Conservation (phyloP, 1,140 invertebrate genomes). For the Aphis craccivora region DNA sequence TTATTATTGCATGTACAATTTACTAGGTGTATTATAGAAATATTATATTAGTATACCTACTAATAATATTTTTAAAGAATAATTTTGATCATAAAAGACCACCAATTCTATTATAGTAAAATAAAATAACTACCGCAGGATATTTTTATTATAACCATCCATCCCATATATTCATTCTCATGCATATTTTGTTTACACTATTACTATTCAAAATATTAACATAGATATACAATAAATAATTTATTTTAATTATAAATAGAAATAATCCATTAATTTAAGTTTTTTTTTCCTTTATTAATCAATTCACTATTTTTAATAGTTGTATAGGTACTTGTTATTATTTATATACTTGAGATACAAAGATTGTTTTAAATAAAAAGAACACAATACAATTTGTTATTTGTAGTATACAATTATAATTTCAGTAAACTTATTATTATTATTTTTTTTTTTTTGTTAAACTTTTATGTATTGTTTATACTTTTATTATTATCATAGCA, state of each 20-base stretch:
- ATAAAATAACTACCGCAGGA: background rate
- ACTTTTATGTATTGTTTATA: constrained; percentile 4
- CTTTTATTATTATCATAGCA: background rate
- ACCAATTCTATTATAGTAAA: background rate
- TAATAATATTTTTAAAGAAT: background rate
- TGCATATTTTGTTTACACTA: background rate
- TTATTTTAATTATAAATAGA: background rate
- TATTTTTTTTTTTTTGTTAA: background rate
- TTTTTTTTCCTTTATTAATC: background rate
- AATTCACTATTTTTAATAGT: background rate
- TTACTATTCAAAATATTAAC: constrained; percentile 25
- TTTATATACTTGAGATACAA: background rate
- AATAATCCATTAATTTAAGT: background rate
- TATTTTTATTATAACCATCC: background rate
- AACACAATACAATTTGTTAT: background rate
- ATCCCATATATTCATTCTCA: background rate
- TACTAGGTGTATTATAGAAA: background rate
- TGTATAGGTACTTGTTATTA: background rate
- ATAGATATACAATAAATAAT: background rate
- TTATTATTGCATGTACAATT: background rate
- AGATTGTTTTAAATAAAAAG: background rate
- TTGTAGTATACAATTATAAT: background rate
- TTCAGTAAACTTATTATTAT: background rate
- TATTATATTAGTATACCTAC: background rate
- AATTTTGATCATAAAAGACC: background rate